Evolutionary conservation across 2,888 invertebrate genomes (phyloP).

Genomic region (Peribatodes rhomboidaria): DNA sequence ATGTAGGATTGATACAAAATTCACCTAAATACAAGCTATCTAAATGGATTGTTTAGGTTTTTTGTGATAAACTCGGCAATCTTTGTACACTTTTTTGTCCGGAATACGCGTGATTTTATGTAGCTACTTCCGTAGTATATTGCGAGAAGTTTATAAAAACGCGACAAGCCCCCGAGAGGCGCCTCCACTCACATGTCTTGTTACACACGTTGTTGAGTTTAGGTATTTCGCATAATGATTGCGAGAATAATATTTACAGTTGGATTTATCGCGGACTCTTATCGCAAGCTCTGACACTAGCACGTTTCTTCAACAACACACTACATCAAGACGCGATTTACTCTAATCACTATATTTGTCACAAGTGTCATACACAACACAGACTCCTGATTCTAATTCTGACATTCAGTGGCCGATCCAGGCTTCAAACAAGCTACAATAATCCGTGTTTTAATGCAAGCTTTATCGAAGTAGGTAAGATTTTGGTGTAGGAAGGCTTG

Average conservation of each 20-base stretch:
- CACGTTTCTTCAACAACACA: constrained; percentile 6
- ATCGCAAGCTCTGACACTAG: constrained; percentile 10
- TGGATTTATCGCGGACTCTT: constrained; percentile 20
- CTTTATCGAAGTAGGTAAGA: too few species aligned
- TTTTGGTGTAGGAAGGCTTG: too few species aligned
- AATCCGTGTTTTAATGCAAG: too few species aligned
- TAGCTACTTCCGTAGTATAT: too few species aligned
- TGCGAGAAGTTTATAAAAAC: too few species aligned
- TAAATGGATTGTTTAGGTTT: background rate
- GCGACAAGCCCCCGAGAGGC: background rate
- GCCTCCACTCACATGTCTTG: too few species aligned
- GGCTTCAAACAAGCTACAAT: background rate
- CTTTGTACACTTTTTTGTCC: background rate
- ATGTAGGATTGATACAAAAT: background rate
- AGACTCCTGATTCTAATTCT: background rate
- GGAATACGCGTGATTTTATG: background rate
- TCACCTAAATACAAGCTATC: too few species aligned
- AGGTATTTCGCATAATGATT: background rate
- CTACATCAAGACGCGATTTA: background rate
- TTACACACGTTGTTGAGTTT: background rate
- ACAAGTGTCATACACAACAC: too few species aligned
- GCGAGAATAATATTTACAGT: constrained; percentile 24
- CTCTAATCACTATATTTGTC: constrained; percentile 6
- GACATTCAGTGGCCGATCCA: too few species aligned
- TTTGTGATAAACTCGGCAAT: background rate